These are phyloP conservation scores for Montipora foliosa DNA, from an alignment of 64 coral and sea anemone species.

Conservation along the genomic window DNA sequence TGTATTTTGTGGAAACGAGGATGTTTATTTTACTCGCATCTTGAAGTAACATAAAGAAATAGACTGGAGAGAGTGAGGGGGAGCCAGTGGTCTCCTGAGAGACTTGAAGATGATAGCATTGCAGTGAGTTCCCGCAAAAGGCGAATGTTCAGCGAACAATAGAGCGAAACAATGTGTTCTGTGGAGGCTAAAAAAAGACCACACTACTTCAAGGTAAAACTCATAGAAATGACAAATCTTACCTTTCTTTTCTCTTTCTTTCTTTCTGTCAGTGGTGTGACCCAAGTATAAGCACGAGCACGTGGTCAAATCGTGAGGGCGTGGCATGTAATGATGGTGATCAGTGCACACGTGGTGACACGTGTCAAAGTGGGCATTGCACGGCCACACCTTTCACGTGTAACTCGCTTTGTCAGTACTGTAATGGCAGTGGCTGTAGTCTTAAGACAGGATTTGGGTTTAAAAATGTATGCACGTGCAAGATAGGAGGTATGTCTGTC, in stretches of 20 bases:
- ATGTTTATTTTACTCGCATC: too few relatives aligned
- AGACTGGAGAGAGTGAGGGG: too few relatives aligned
- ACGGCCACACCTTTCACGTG: conserved; percentile 80
- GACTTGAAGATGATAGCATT: too few relatives aligned
- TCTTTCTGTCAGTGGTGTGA: conserved; percentile 75
- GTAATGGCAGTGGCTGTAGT: conserved; percentile 83
- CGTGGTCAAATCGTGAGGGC: conserved; percentile 68
- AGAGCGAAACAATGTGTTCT: too few relatives aligned
- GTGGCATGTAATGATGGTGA: conserved; percentile 75
- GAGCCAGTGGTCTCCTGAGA: too few relatives aligned
- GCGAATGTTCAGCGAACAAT: too few relatives aligned
- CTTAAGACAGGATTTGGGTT: conserved; percentile 84
- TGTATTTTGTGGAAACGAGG: too few relatives aligned
- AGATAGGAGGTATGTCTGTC: conserved; percentile 78
- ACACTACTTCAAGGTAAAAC: neutral
- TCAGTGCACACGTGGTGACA: conserved; percentile 81
- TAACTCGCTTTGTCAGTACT: conserved; percentile 80
- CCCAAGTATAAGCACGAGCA: conserved; percentile 29
- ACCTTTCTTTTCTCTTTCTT: neutral
- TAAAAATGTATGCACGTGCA: conserved; percentile 80
- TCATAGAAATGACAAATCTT: neutral
- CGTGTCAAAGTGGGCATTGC: conserved; percentile 71
- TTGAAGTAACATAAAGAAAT: too few relatives aligned
- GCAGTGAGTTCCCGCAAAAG: too few relatives aligned
- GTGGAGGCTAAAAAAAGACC: neutral